A percentile compares a stretch with the other conserved stretches of the same genome.
phyloP scores from a whole-genome alignment of 2,113 vertebrate genomes.

The Dolichotis patagonum region DNA sequence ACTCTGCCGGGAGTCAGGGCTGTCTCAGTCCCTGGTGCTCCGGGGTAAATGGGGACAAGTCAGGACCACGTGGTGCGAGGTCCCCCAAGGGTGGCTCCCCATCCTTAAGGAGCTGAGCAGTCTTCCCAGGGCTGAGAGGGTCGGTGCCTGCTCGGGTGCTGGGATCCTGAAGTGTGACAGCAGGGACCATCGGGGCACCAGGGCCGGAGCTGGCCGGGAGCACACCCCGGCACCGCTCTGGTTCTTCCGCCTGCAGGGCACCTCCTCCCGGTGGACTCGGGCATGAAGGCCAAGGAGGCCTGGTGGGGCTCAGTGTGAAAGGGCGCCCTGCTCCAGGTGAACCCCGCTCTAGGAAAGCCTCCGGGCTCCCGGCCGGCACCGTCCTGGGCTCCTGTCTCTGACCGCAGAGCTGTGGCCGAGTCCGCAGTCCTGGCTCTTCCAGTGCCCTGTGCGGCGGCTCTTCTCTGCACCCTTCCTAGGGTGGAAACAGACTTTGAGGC shows the following conservation, averaged over 20 bases:
- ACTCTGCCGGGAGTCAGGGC: background rate
- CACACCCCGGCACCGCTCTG: too few relatives aligned
- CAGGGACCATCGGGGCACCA: background rate
- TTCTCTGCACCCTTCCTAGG: slow-evolving; percentile 33
- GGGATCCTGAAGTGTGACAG: background rate
- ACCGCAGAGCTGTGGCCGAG: slow-evolving; percentile 55
- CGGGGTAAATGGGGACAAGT: background rate
- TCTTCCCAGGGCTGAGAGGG: background rate
- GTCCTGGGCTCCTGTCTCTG: slow-evolving; percentile 61
- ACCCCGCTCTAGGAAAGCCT: slow-evolving; percentile 65
- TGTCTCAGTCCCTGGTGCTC: background rate
- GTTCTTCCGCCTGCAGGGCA: too few relatives aligned
- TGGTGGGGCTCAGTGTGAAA: too few relatives aligned
- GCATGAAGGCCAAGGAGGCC: slow-evolving; percentile 46
- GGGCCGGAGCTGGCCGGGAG: background rate
- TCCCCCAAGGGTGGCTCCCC: too few relatives aligned
- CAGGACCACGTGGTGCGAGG: background rate
- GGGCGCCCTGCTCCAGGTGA: slow-evolving; percentile 27
- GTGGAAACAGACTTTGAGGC: background rate
- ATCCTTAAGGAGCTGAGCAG: too few relatives aligned
- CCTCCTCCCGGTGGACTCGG: slow-evolving; percentile 16
- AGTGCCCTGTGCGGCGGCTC: slow-evolving; percentile 12
- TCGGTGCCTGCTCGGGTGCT: background rate
- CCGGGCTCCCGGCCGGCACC: slow-evolving; percentile 60
- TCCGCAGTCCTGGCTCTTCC: slow-evolving; percentile 47